Conservation (phyloP, 2,888 invertebrate genomes). For the Tinea semifulvella region DNA sequence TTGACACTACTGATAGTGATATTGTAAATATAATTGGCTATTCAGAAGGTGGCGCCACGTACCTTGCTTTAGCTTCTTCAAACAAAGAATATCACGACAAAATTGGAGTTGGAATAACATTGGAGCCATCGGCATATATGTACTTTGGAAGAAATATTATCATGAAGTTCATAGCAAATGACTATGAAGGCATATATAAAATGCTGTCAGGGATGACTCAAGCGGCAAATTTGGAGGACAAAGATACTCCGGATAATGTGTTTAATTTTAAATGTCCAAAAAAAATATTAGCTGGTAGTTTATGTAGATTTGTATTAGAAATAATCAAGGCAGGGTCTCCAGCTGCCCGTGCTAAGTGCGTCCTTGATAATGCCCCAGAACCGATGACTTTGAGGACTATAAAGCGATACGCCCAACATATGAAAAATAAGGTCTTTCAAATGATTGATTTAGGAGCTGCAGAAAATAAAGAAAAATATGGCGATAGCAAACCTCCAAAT, state of each 20-base stretch:
- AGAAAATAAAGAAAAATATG: not conserved
- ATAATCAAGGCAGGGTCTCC: not conserved
- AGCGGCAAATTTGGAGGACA: not conserved
- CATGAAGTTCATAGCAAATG: not conserved
- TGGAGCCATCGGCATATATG: not conserved
- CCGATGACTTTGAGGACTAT: not conserved
- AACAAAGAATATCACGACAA: not conserved
- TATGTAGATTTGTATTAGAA: constrained; percentile 4
- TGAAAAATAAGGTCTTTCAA: not conserved
- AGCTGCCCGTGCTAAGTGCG: not conserved
- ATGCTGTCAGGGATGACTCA: not conserved
- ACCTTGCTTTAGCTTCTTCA: not conserved
- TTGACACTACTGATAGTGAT: constrained; percentile 28
- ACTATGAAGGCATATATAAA: not conserved
- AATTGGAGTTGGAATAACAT: not conserved
- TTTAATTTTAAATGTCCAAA: not conserved
- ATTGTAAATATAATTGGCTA: constrained; percentile 31
- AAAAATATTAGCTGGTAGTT: not conserved
- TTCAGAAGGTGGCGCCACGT: not conserved
- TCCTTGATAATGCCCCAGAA: not conserved
- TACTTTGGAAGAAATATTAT: not conserved
- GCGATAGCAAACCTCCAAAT: not conserved
- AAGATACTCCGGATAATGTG: not conserved
- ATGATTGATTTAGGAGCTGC: not conserved
- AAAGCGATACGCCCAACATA: not conserved